Conservation (phyloP, 2,797 vertebrate species). For the Sorex maritimensis region DNA sequence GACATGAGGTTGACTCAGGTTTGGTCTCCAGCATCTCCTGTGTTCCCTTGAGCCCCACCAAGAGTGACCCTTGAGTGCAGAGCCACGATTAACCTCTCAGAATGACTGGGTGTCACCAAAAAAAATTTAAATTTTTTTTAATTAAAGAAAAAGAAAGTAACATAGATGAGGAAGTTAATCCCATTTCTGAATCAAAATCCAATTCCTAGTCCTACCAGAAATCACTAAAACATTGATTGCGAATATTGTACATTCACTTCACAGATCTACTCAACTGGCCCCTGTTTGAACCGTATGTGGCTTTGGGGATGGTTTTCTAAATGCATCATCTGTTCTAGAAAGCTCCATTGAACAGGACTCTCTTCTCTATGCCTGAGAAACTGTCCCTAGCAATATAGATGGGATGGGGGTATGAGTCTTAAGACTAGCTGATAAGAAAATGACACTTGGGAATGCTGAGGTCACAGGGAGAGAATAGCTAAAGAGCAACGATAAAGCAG, state of each 20-base stretch:
- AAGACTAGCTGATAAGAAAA: background rate
- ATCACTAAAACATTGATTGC: slow-evolving; percentile 19
- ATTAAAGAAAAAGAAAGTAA: slow-evolving; percentile 27
- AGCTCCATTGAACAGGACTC: background rate
- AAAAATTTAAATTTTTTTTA: too few species aligned
- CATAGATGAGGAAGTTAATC: background rate
- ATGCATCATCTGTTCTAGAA: background rate
- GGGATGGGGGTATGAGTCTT: background rate
- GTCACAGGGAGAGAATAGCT: background rate
- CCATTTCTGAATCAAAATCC: background rate
- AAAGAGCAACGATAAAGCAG: background rate
- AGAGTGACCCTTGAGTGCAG: too few species aligned
- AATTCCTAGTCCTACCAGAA: background rate
- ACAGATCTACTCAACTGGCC: background rate
- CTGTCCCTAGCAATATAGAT: background rate
- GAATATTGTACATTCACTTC: background rate
- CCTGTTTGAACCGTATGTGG: background rate
- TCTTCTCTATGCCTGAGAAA: background rate
- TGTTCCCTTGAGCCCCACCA: too few species aligned
- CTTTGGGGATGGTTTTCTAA: background rate
- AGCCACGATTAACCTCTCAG: too few species aligned
- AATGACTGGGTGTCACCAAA: too few species aligned
- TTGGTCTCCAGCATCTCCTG: too few species aligned
- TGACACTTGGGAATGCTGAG: background rate
- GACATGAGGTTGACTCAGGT: too few species aligned